These are phyloP conservation scores for Heterotis niloticus DNA, from an alignment of 2,113 vertebrate species.

Conservation along the genomic window DNA sequence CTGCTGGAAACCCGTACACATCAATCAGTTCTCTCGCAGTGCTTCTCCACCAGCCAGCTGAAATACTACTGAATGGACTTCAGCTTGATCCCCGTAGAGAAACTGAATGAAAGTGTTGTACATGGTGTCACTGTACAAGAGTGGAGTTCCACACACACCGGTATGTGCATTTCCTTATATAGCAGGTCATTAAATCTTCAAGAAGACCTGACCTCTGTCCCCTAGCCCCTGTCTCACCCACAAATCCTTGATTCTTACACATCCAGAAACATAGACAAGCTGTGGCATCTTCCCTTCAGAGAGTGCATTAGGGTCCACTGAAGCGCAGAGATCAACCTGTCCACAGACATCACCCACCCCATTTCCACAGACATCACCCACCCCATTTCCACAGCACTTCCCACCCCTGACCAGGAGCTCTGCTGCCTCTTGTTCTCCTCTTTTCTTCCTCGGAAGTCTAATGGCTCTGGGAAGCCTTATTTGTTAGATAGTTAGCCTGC, in stretches of 20 bases:
- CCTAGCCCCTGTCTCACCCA: neutral
- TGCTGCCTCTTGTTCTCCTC: neutral
- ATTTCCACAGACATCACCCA: neutral
- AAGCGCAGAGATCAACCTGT: neutral
- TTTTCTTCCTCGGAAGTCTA: conserved; percentile 27
- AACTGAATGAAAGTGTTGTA: neutral
- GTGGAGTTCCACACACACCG: neutral
- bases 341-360: too few species aligned
- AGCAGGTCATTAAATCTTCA: too few species aligned
- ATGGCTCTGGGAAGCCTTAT: conserved; percentile 51
- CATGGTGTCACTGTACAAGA: neutral
- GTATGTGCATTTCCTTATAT: neutral
- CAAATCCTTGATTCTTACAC: neutral
- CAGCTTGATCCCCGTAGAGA: neutral
- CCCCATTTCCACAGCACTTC: conserved; percentile 5
- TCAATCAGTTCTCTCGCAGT: too few species aligned
- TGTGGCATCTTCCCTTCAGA: neutral
- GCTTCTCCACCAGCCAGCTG: too few species aligned
- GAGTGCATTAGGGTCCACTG: conserved; percentile 6
- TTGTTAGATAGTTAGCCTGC: conserved; percentile 53
- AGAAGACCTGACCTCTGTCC: neutral
- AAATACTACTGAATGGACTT: neutral
- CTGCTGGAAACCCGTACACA: too few species aligned
- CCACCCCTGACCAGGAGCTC: neutral
- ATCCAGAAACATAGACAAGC: conserved; percentile 8